Base-by-base conservation (phyloP, 2,113 vertebrate species). In the Marmota flaviventris region DNA sequence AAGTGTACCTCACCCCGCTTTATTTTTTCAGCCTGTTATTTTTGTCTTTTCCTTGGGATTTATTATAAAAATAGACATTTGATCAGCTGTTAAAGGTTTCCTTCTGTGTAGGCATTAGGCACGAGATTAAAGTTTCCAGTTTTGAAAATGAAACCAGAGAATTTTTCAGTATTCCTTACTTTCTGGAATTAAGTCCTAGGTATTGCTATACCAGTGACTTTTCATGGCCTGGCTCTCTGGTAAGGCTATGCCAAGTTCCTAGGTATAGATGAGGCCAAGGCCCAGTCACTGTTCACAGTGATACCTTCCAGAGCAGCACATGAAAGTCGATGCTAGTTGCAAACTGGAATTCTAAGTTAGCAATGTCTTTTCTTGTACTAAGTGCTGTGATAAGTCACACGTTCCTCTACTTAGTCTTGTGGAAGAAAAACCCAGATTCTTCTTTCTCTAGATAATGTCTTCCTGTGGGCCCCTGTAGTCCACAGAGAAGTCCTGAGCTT, bases 1-100 rank as follows among this genome's bases (percentile, higher is more conserved):
- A 67, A 53, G 12, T 17, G 11, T 17, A n/a, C 20, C 67, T 7
- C 20, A 27, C 22, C 51, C 69, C 2, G 24, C 61, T 63, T 61
- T 25, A 25, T 72, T 45, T 65, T 89, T 81, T 84, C 34, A 32
- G 70, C 4, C 51, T 17, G 32, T 91, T 82, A 42, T 53, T 89
- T 93, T 96, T 90, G 82, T 82, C 42, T 73, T 93, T 92, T 85
- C 58, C 37, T 78, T 90, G 77, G 42, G 13, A 34, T 70, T 70
- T 18, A 7, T 70, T 70, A 17, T 16, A 82, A 65, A 75, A 94
- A 93, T 25, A 91, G 63, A 82, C 63, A 67, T 85, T 79, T 91
- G 83, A 72, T 83, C 85, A 67, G n/a, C 39, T 87, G 37, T 76
- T 51, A 67, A 67, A 56, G 32, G 5, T 70, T 96, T 83, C 58